Evolutionary conservation across 2,888 invertebrate species (phyloP), one percentile per base, ranked within the genome.

Genomic region (Willowsia nigromaculata): DNA sequence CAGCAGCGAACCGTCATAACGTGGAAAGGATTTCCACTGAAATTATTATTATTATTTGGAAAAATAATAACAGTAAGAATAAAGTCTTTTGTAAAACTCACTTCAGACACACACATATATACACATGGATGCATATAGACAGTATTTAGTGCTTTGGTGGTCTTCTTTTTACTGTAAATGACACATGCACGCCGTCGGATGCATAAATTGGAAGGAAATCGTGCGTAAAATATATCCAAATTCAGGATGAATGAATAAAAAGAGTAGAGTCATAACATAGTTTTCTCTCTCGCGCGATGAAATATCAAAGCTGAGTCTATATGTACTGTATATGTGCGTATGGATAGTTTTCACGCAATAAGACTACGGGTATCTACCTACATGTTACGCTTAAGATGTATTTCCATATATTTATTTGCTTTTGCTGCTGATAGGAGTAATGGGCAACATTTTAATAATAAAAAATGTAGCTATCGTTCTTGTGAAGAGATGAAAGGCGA

Each of bases 131-230:
- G 56, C 6, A 13, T 25, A 43, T 22, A 3, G 1, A 56, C 25
- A 15, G 6, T 56, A 9, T 56, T 56, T 27, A n/a, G 65, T 25
- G 78, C 74, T 27, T 13, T 43, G 27, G 65, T 76, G 65, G 37
- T 62, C 59, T 33, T 65, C 47, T 27, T 59, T 62, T 90, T 90
- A 85, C 92, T 92, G 92, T 76, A 91, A 91, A 90, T 92, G 92
- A 92, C 92, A 92, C 91, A 92, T 91, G 91, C 91, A 92, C 91
- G 83, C 82, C 62, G 88, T 74, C 56, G 74, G 81, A 88, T 88
- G 74, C 88, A 92, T 92, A 92, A 91, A 92, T 92, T 92, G 90
- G 89, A 88, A 85, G 78, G 90, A 91, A 91, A 91, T 91, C 91
- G 91, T 91, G 91, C 91, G 91, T 91, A 86, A 92, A 91, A 92